These are phyloP conservation scores for Sycobia sp. DNA, from an alignment of 1,140 invertebrate genomes.

Conservation along the genomic window DNA sequence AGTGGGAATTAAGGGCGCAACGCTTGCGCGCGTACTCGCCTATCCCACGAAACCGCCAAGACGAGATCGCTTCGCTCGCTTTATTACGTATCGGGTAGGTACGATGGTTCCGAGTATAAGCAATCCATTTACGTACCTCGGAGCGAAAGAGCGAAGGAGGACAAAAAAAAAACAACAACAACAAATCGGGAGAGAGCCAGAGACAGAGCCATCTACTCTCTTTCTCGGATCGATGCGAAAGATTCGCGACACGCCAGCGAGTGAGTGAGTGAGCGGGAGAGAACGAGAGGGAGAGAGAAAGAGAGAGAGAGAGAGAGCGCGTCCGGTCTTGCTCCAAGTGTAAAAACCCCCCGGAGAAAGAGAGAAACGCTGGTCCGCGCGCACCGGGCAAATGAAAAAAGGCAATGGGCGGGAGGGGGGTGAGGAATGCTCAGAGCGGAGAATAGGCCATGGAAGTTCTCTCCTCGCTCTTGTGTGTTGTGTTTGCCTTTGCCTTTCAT, in stretches of 20 bases:
- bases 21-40: too few relatives aligned
- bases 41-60: too few relatives aligned
- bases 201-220: too few relatives aligned
- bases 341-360: background rate
- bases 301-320: slow-evolving; percentile 32
- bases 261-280: slow-evolving; percentile 27
- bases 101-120: slow-evolving; percentile 35
- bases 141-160: slow-evolving; percentile 27
- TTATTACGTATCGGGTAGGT: slow-evolving; percentile 24
- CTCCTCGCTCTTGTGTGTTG: slow-evolving; percentile 27
- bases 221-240: slow-evolving; percentile 59
- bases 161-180: too few relatives aligned
- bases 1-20: too few relatives aligned
- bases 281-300: slow-evolving; percentile 33
- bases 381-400: background rate
- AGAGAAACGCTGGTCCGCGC: too few relatives aligned
- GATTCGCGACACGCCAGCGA: slow-evolving; percentile 51
- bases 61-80: too few relatives aligned
- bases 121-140: slow-evolving; percentile 50
- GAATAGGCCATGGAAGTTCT: slow-evolving; percentile 28
- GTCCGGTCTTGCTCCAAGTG: slow-evolving; percentile 5
- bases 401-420: slow-evolving; percentile 18
- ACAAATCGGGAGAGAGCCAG: slow-evolving; percentile 49
- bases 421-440: background rate
- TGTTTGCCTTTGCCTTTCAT: slow-evolving; percentile 38